Base-by-base conservation (phyloP, 2,888 invertebrate species). In the Loripinus fragilis region DNA sequence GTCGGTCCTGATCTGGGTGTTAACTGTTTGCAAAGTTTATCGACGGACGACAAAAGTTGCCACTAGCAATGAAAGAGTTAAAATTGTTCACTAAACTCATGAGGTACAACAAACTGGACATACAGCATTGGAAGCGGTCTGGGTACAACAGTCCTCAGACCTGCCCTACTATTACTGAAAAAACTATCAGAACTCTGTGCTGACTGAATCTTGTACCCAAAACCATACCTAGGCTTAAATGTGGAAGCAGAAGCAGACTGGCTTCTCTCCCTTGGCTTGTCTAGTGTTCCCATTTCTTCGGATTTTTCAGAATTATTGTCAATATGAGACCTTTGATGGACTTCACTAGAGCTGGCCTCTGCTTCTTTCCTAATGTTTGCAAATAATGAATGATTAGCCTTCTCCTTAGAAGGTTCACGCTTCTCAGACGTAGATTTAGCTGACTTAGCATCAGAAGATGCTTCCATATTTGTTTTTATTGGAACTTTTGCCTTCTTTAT, bases 21-120 rank as follows among this genome's bases (percentile, higher is more conserved):
- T n/a, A n/a, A n/a, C n/a, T n/a, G n/a, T n/a, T n/a, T n/a, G n/a
- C n/a, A n/a, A n/a, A n/a, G n/a, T n/a, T n/a, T n/a, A n/a, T n/a
- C n/a, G n/a, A n/a, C n/a, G n/a, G n/a, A n/a, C n/a, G n/a, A n/a
- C n/a, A n/a, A n/a, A n/a, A n/a, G n/a, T n/a, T n/a, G n/a, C n/a
- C n/a, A n/a, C n/a, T n/a, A n/a, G n/a, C n/a, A n/a, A n/a, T n/a
- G n/a, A 8, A 38, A 38, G 12, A 12, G 25, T 33, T 60, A 74
- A 69, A 69, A 74, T 17, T 41, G 45, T 66, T 64, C 71, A 70
- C 35, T 45, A 38, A 66, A 71, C 35, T 71, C 76, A 42, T 68
- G 42, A 35, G 76, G 76, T 10, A 72, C 15, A 23, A 52, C 55
- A 72, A 77, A 77, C n/a, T 68, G 33, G 20, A 77, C 76, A 42